Base-by-base conservation (phyloP, 2,888 invertebrate species). In the Lepidocyrtinus sp. region DNA sequence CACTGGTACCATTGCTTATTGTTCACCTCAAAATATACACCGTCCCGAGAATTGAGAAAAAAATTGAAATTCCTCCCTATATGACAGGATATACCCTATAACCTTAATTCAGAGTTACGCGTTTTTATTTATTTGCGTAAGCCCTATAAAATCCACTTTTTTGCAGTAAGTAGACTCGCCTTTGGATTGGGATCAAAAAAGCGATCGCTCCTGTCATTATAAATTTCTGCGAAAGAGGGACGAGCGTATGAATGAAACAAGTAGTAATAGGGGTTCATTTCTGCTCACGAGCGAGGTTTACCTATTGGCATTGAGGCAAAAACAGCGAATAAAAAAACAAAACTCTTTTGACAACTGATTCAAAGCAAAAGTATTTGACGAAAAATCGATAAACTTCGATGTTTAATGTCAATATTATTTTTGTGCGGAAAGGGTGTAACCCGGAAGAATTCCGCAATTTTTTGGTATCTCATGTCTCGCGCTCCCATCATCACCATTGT, bases 391-490 rank as follows among this genome's bases (percentile, higher is more conserved):
- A 50, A 50, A 50, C 17, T 15, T 50, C 50, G 17, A 50, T 50
- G 12, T 50, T 50, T 50, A n/a, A n/a, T n/a, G 50, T 50, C 50
- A 50, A 50, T 50, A 50, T 68, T 68, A 21, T 68, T 50, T 50
- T 70, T 64, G 69, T 69, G 68, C 63, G 81, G 82, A 81, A 81
- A 82, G 83, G 85, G 85, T 83, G 85, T 82, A 85, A 85, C 85
- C 85, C 85, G 85, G 85, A 85, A 85, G 85, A 83, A 81, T 70
- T 72, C 69, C 77, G 74, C 59, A 15, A 12, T 69, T 69, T 64
- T 17, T 26, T 69, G n/a, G n/a, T n/a, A 21, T 59, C 19, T 17
- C 46, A 12, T 15, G 9, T 46, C 46, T 12, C 2, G 15, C 50
- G 1, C 17, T 1, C 12, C 50, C 12, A 50, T 50, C 50, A 50